Conservation (phyloP, 2,888 invertebrate genomes). For the Drosophila eohydei region DNA sequence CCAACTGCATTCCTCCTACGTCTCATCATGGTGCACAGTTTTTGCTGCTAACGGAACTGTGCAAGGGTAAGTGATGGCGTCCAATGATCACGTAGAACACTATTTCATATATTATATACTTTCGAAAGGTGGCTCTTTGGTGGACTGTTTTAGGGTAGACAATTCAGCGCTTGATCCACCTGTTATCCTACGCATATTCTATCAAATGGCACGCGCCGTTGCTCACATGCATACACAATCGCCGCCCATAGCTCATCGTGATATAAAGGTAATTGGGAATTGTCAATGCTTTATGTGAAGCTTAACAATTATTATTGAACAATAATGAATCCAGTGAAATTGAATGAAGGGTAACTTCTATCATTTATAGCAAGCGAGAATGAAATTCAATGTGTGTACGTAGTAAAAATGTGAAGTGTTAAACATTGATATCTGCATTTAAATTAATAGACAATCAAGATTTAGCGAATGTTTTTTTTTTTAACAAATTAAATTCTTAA, state of each 20-base stretch:
- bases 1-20: slow-evolving; percentile 52
- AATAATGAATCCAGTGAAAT: background rate
- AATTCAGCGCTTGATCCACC: slow-evolving; percentile 83
- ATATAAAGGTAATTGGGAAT: slow-evolving; percentile 90
- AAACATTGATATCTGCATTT: background rate
- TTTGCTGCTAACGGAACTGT: slow-evolving; percentile 95
- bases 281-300: background rate
- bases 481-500: background rate
- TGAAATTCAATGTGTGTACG: background rate
- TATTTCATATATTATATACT: background rate
- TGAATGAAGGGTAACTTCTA: background rate
- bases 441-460: background rate
- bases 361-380: background rate
- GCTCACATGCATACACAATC: slow-evolving; percentile 96
- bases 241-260: slow-evolving; percentile 97
- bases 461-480: too few relatives aligned
- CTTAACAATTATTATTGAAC: background rate
- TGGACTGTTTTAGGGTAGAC: slow-evolving; percentile 81
- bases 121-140: slow-evolving; percentile 82
- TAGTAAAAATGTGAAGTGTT: background rate
- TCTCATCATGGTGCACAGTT: slow-evolving; percentile 94
- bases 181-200: slow-evolving; percentile 93
- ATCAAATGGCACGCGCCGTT: slow-evolving; percentile 95
- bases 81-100: background rate
- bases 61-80: slow-evolving; percentile 88